These are phyloP conservation scores for Tragelaphus oryx DNA, from an alignment of 2,797 vertebrate genomes.

Conservation along the genomic window DNA sequence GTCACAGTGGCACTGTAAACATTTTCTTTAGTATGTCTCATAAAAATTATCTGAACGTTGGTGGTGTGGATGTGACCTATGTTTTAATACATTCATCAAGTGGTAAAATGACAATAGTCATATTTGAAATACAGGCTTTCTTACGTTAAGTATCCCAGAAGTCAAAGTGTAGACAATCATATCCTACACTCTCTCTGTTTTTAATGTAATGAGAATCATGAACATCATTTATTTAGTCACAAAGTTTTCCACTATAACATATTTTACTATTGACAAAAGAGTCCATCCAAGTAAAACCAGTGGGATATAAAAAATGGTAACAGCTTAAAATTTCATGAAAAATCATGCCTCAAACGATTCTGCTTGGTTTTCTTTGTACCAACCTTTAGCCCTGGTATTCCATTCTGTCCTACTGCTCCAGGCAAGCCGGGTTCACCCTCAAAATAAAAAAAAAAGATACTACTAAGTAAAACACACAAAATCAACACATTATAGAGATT, in stretches of 20 bases:
- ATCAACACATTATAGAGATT: not conserved
- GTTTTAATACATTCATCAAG: not conserved
- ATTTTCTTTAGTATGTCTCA: not conserved
- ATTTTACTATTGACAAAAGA: not conserved
- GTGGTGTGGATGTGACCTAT: not conserved
- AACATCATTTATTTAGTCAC: constrained; percentile 25
- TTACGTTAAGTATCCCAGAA: not conserved
- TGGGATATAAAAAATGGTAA: not conserved
- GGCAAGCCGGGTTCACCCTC: constrained; percentile 92
- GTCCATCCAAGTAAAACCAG: not conserved
- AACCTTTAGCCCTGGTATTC: constrained; percentile 91
- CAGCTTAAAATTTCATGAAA: not conserved
- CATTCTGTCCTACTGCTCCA: constrained; percentile 90
- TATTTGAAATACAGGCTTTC: not conserved
- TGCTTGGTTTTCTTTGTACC: constrained; percentile 70
- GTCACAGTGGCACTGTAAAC: not conserved
- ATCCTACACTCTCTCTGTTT: not conserved
- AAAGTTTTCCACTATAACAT: not conserved
- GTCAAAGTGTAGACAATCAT: not conserved
- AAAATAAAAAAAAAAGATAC: constrained; percentile 46
- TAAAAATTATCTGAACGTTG: not conserved
- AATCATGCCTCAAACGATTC: not conserved
- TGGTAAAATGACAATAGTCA: not conserved
- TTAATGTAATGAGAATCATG: constrained; percentile 18
- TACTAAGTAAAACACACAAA: constrained; percentile 45